Conservation (phyloP, 2,888 invertebrate genomes). For the Hermaeophaga mercurialis region DNA sequence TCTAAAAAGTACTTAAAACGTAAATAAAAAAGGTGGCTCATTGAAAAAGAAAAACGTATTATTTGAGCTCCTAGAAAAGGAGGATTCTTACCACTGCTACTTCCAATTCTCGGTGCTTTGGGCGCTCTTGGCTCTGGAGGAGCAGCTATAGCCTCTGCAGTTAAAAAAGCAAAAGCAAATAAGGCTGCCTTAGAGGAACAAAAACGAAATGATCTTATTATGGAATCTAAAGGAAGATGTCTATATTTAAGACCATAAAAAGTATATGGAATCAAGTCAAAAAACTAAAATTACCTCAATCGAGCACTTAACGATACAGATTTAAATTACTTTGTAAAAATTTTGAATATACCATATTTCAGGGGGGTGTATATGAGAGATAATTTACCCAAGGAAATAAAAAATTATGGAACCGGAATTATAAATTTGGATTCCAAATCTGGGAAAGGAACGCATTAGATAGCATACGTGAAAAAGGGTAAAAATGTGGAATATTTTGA, state of each 20-base stretch:
- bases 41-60: not conserved
- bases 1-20: not conserved
- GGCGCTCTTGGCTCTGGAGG: not conserved
- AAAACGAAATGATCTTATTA: too few relatives aligned
- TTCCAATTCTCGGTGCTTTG: not conserved
- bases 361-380: too few relatives aligned
- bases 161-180: not conserved
- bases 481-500: conserved; percentile 2
- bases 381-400: not conserved
- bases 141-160: not conserved
- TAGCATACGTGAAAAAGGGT: not conserved
- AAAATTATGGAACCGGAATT: not conserved
- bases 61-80: not conserved
- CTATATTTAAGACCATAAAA: too few relatives aligned
- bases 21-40: not conserved
- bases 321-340: not conserved
- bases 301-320: not conserved
- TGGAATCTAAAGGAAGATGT: conserved; percentile 11
- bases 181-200: not conserved
- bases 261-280: not conserved
- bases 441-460: not conserved
- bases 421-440: not conserved
- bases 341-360: not conserved
- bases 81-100: not conserved
- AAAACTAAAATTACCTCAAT: conserved; percentile 2